Conservation (phyloP, 2,113 vertebrate genomes). For the Spea bombifrons region DNA sequence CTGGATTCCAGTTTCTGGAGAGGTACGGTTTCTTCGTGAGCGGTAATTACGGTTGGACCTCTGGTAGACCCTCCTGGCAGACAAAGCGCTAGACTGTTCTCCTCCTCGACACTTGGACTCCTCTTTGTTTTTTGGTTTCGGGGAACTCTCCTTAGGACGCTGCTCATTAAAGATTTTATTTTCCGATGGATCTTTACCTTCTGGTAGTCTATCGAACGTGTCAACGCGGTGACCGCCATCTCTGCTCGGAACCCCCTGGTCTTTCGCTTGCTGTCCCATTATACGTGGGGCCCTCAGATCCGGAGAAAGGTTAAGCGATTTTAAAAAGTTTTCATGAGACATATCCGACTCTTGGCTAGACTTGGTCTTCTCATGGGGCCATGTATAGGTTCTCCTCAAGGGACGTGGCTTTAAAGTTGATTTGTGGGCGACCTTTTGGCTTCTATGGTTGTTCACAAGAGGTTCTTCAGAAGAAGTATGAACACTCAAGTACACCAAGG, state of each 20-base stretch:
- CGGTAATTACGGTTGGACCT: not conserved
- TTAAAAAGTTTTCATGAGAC: conserved; percentile 28
- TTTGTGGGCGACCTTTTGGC: not conserved
- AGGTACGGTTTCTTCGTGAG: not conserved
- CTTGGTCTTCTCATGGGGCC: conserved; percentile 37
- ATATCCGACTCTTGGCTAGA: not conserved
- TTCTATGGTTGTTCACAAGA: not conserved
- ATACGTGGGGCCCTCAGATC: not conserved
- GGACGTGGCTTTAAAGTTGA: not conserved
- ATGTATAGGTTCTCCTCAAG: conserved; percentile 42
- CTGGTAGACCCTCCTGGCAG: not conserved
- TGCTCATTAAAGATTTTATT: not conserved
- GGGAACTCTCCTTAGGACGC: not conserved
- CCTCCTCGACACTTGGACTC: not conserved
- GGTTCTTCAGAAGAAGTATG: conserved; percentile 25
- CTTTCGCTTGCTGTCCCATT: not conserved
- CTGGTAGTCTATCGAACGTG: not conserved
- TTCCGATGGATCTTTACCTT: not conserved
- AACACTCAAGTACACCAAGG: conserved; percentile 48
- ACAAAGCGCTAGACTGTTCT: not conserved
- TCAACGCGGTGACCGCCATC: not conserved
- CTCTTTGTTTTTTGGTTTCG: not conserved
- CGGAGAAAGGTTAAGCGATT: conserved; percentile 1
- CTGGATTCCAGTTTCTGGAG: not conserved
- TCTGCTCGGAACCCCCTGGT: not conserved